Evolutionary conservation across 2,888 invertebrate genomes (phyloP).

Genomic region (Drosophila setosimentum): DNA sequence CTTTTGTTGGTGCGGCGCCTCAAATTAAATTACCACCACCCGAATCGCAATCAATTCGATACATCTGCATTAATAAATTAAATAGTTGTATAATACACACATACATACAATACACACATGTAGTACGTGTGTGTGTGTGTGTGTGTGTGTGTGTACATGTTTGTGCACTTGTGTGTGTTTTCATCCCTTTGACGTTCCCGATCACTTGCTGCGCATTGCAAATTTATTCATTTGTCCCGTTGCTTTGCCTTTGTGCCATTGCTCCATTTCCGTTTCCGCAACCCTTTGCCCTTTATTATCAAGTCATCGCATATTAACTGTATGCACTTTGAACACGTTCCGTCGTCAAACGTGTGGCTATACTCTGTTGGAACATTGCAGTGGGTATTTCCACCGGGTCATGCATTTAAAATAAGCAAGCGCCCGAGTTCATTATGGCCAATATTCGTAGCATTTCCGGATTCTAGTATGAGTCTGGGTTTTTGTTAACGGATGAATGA

Average conservation of each 20-base stretch:
- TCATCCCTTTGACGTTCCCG: slow-evolving; percentile 3
- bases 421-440: background rate
- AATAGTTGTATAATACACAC: slow-evolving; percentile 25
- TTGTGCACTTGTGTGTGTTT: background rate
- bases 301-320: slow-evolving; percentile 23
- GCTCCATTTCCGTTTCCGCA: slow-evolving; percentile 44
- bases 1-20: slow-evolving; percentile 22
- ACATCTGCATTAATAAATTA: slow-evolving; percentile 52
- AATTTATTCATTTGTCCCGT: slow-evolving; percentile 41
- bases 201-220: slow-evolving; percentile 11
- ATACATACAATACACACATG: background rate
- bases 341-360: background rate
- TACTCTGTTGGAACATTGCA: background rate
- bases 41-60: slow-evolving; percentile 46
- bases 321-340: slow-evolving; percentile 9
- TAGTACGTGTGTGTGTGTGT: background rate
- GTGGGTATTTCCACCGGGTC: background rate
- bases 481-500: too few species aligned
- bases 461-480: too few species aligned
- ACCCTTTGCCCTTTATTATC: slow-evolving; percentile 26
- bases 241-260: slow-evolving; percentile 46
- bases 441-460: background rate
- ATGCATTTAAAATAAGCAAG: background rate
- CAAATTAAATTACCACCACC: slow-evolving; percentile 53
- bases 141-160: background rate